Conservation (phyloP, 2,888 invertebrate species). For the Melitaea athalia region DNA sequence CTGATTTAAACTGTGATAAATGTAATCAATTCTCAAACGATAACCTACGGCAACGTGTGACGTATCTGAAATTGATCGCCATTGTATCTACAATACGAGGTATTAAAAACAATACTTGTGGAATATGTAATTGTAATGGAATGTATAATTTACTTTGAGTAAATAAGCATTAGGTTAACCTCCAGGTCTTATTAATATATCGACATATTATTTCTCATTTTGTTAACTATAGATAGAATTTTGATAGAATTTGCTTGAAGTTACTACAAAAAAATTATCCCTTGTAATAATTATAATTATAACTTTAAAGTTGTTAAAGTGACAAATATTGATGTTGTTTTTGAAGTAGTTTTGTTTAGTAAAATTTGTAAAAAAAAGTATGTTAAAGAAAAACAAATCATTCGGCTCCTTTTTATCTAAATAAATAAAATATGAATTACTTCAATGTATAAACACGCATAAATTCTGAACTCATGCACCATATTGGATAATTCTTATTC, state of each 20-base stretch:
- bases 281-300: too few species aligned
- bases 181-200: not conserved
- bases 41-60: constrained; percentile 45
- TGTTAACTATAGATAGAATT: not conserved
- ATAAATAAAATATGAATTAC: too few species aligned
- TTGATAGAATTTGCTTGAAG: not conserved
- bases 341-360: too few species aligned
- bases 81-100: constrained; percentile 26
- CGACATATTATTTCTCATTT: not conserved
- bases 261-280: too few species aligned
- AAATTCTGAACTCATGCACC: too few species aligned
- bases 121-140: too few species aligned
- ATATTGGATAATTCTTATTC: too few species aligned
- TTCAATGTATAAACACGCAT: too few species aligned
- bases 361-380: too few species aligned
- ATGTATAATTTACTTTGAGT: not conserved
- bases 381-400: too few species aligned
- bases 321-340: too few species aligned
- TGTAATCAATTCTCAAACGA: constrained; percentile 45
- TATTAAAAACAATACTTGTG: constrained; percentile 25
- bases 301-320: too few species aligned
- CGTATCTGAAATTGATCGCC: constrained; percentile 48
- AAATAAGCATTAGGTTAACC: not conserved
- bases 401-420: not conserved
- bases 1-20: constrained; percentile 43